Evolutionary conservation across 2,888 invertebrate species (phyloP), one percentile per base, ranked within the genome.

Genomic region (Drosophila mulleri): DNA sequence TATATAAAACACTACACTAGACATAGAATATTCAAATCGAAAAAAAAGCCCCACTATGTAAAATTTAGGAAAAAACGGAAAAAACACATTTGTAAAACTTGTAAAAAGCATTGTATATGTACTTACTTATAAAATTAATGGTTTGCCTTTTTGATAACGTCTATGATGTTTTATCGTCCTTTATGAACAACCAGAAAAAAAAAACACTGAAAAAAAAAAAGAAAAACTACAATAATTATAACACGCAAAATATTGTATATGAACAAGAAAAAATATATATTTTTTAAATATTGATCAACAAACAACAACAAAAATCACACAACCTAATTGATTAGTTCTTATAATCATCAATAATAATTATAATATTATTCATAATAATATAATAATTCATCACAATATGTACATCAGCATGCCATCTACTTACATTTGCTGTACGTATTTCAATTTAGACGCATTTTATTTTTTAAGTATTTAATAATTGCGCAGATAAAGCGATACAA

Each of bases 371-470:
- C 64, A 62, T 48, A 50, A 76, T 26, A 62, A 72, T 56, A 66
- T 52, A 57, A 32, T 65, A 59, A 59, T 52, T 80, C 45, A 57
- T 59, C 44, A 53, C 20, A 35, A 50, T 53, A 59, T 64, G 47
- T 68, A 67, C 68, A 67, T 47, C 69, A 47, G 47, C 18, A 67
- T 26, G 32, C 12, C 68, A 66, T 67, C 32, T 61, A 71, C 60
- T 59, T 56, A 61, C 56, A 57, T 57, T 53, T 48, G 67, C 53
- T 58, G 67, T 77, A 73, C 64, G 66, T 67, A 82, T 75, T 84
- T 84, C 74, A 64, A 83, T 87, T 87, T 84, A 82, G 87, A 85
- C 80, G 85, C 85, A 89, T 85, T 87, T 89, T 85, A 89, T 87
- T 89, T 82, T 84, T 44, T 84, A 85, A 84, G 88, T 80, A 84